These are phyloP conservation scores for Apodemia mormo DNA, from an alignment of 2,888 invertebrate species.

Conservation along the genomic window DNA sequence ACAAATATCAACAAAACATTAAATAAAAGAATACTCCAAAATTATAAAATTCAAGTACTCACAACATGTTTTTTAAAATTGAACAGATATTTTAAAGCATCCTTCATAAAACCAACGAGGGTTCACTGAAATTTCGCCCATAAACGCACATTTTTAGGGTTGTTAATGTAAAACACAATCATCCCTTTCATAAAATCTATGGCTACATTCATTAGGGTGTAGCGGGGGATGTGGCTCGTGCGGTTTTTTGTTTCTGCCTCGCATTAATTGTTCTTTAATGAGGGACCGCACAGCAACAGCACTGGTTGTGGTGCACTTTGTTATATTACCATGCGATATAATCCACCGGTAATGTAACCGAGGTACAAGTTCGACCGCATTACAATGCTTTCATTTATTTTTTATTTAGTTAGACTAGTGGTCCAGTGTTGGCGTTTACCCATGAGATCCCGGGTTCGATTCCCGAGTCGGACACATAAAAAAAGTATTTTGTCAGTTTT, in stretches of 20 bases:
- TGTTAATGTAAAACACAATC: constrained; percentile 15
- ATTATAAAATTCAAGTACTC: background rate
- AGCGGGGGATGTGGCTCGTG: constrained; percentile 42
- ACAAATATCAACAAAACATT: background rate
- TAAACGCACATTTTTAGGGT: constrained; percentile 18
- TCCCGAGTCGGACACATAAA: too few species aligned
- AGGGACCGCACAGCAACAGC: constrained; percentile 42
- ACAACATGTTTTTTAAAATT: background rate
- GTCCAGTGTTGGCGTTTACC: too few species aligned
- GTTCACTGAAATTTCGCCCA: constrained; percentile 29
- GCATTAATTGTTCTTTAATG: constrained; percentile 55
- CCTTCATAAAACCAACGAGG: constrained; percentile 8
- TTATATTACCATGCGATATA: constrained; percentile 39
- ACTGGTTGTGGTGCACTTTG: constrained; percentile 38
- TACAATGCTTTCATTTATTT: background rate
- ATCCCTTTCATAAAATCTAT: constrained; percentile 45
- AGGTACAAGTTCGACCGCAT: constrained; percentile 37
- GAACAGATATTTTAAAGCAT: constrained; percentile 18
- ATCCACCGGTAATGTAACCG: constrained; percentile 43
- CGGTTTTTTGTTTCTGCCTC: constrained; percentile 48
- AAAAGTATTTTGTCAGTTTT: too few species aligned
- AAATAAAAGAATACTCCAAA: background rate
- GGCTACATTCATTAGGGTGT: constrained; percentile 48
- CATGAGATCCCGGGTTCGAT: too few species aligned
- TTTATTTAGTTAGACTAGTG: too few species aligned